Evolutionary conservation across 2,888 invertebrate genomes (phyloP), one percentile per base, ranked within the genome.

Genomic region (Coelinius sp.): DNA sequence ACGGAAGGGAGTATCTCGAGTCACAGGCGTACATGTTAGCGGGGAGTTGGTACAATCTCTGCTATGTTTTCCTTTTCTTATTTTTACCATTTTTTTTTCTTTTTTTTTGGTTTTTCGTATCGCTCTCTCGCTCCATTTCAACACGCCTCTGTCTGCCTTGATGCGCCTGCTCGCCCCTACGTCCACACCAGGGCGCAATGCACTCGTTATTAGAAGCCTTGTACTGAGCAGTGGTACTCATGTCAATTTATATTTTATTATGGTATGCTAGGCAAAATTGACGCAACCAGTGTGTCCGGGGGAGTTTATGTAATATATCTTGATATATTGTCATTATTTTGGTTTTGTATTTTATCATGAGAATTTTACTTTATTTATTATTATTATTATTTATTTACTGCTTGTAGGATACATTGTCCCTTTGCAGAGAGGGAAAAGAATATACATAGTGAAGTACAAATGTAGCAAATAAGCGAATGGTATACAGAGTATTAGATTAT

Each of bases 101-200:
- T 66, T 46, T 49, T n/a, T n/a, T n/a, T n/a, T n/a, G n/a, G n/a
- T n/a, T n/a, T n/a, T n/a, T n/a, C n/a, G n/a, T 46, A 7, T 41
- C 41, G 41, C 41, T 35, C 65, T 53, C 53, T 1, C 64, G 20
- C 62, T 14, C 22, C 67, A 25, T 44, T 52, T 62, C 67, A 27
- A n/a, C 14, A 25, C 62, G 67, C 63, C 59, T 52, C 46, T 64
- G 63, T 63, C 17, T n/a, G 7, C 3, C 52, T 71, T 38, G 66
- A 64, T 73, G 73, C 71, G 66, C 56, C 62, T 65, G 67, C 77
- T 71, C 52, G 73, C 65, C 68, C 68, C 70, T 62, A 20, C 66
- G 67, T 68, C 71, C 76, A 78, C 78, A 78, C 75, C 76, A 75
- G 76, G 77, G 78, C 79, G 75, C 78, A 79, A 76, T 78, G 79